Evolutionary conservation across 2,797 vertebrate species (phyloP).

Genomic region (Acrossocheilus wenchowensis): DNA sequence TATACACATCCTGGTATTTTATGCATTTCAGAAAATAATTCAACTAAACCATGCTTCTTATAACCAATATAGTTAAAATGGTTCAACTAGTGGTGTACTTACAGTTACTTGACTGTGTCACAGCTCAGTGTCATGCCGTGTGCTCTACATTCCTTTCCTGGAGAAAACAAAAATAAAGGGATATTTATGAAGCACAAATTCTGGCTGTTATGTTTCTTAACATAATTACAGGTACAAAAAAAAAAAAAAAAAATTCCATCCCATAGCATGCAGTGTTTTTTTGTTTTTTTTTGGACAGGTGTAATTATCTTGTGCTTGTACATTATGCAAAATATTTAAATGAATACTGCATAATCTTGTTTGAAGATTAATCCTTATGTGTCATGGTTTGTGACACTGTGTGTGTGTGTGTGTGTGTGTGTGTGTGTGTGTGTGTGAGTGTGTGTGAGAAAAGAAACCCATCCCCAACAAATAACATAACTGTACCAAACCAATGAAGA

Average conservation of each 20-base stretch:
- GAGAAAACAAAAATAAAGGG: constrained; percentile 31
- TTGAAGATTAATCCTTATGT: constrained; percentile 21
- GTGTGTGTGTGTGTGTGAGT: constrained; percentile 28
- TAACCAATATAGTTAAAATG: not conserved
- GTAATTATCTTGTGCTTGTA: constrained; percentile 26
- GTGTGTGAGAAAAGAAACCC: not conserved
- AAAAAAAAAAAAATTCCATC: not conserved
- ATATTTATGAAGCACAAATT: constrained; percentile 23
- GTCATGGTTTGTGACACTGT: constrained; percentile 4
- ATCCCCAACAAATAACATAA: not conserved
- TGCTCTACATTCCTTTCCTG: constrained; percentile 20
- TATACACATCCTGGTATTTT: not conserved
- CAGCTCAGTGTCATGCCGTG: constrained; percentile 1
- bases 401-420: not conserved
- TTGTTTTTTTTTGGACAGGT: not conserved
- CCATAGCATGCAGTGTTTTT: constrained; percentile 1
- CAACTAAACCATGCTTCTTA: not conserved
- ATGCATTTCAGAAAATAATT: not conserved
- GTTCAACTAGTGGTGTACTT: constrained; percentile 2
- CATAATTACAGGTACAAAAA: not conserved
- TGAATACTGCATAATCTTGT: constrained; percentile 15
- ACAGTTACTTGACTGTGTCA: constrained; percentile 25
- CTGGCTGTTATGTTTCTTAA: not conserved
- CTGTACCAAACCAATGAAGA: not conserved
- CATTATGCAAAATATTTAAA: constrained; percentile 3